Evolutionary conservation across 2,888 invertebrate genomes (phyloP), one percentile per base, ranked within the genome.

Genomic region (Scrobipalpa atriplicella): DNA sequence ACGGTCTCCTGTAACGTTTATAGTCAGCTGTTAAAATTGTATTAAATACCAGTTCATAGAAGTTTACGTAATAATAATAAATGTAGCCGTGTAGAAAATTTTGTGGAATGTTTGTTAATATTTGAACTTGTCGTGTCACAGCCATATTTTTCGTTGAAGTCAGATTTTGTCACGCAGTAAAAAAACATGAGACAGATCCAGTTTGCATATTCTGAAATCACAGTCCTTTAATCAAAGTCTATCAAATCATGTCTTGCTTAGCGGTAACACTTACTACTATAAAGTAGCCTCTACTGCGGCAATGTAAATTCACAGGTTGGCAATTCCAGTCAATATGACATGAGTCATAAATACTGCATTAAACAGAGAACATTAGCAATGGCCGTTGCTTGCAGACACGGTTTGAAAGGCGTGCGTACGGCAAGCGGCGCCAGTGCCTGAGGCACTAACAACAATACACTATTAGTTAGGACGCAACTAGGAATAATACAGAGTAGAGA

Each of bases 1-100:
- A 87, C 85, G 84, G 81, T 72, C 76, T 36, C 11, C 56, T 13
- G 60, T 51, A 38, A 29, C 54, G 65, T 60, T 66, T 51, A 66
- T 66, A 51, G 43, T 61, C 61, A 66, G 39, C 60, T 61, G 65
- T 47, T 11, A 29, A 29, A 29, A 29, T 29, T 29, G 7, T 47
- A 47, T 47, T 47, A 16, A 47, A 47, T 47, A 47, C n/a, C 8
- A n/a, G 47, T 47, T 16, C n/a, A 47, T 16, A 47, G n/a, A 47
- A 39, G 8, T 10, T 39, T 6, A 47, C n/a, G 5, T 47, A 47
- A 5, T 29, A n/a, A n/a, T n/a, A n/a, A n/a, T n/a, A n/a, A n/a
- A n/a, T n/a, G n/a, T n/a, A n/a, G 29, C 29, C 29, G 5, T 29
- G 29, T 29, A 29, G 29, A 3, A 5, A 29, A 5, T 29, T 29